Conservation (phyloP, 1,140 invertebrate genomes). For the Copidosoma floridanum region DNA sequence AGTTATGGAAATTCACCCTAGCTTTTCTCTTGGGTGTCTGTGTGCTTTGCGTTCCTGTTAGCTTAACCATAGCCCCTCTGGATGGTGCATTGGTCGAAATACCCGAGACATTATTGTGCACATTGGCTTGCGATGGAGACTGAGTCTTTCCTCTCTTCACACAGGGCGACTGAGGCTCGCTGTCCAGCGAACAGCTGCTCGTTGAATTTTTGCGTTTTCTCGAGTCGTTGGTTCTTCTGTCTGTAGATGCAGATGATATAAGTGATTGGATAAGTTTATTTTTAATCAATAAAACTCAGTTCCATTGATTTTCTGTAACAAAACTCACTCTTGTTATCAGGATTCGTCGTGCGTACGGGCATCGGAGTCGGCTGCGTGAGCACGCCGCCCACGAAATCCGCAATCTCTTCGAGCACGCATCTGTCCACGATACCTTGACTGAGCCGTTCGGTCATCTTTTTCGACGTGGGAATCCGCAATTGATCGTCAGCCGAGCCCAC, state of each 20-base stretch:
- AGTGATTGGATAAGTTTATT: too few species aligned
- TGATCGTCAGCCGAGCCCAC: slow-evolving; percentile 82
- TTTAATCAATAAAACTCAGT: too few species aligned
- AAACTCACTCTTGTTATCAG: too few species aligned
- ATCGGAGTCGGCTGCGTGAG: slow-evolving; percentile 62
- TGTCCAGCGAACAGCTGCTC: slow-evolving; percentile 59
- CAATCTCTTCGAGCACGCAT: slow-evolving; percentile 70
- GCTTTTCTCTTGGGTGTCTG: slow-evolving; percentile 18
- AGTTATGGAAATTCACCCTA: slow-evolving; percentile 36
- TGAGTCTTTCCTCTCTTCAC: slow-evolving; percentile 48
- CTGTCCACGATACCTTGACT: slow-evolving; percentile 82
- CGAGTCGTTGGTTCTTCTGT: slow-evolving; percentile 31
- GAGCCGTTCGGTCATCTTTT: slow-evolving; percentile 70
- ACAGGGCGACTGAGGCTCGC: slow-evolving; percentile 56
- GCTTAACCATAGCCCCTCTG: slow-evolving; percentile 44
- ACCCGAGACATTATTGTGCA: slow-evolving; percentile 31
- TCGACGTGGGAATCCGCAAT: slow-evolving; percentile 68
- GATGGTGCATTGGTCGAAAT: slow-evolving; percentile 34
- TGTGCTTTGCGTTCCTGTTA: slow-evolving; percentile 11
- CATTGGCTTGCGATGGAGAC: slow-evolving; percentile 27
- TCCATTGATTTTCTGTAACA: too few species aligned
- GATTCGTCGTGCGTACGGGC: too few species aligned
- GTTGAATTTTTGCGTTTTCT: slow-evolving; percentile 53
- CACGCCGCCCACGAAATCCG: slow-evolving; percentile 62
- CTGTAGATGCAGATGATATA: too few species aligned